Evolutionary conservation across 1,140 invertebrate genomes (phyloP).

Genomic region (Pectinophora gossypiella): DNA sequence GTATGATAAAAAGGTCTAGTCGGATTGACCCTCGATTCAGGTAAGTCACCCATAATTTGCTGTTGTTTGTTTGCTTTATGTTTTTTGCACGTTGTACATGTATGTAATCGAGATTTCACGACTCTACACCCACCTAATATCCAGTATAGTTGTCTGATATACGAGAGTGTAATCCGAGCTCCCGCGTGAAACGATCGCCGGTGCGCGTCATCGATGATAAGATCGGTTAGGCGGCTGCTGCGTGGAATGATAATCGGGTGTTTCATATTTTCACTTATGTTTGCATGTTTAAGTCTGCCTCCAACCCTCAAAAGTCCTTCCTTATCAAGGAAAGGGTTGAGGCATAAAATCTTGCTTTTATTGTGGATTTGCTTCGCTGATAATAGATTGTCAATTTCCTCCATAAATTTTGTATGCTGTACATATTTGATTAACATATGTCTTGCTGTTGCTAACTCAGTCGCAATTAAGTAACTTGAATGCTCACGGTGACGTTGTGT

Average conservation of each 20-base stretch:
- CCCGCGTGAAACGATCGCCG: conserved; percentile 24
- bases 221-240: conserved; percentile 8
- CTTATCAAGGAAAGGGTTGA: conserved; percentile 16
- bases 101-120: conserved; percentile 8
- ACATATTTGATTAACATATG: conserved; percentile 18
- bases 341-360: conserved; percentile 7
- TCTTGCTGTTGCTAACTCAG: conserved; percentile 12
- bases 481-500: not conserved
- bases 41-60: conserved; percentile 38
- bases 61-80: conserved; percentile 9
- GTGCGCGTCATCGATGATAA: conserved; percentile 27
- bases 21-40: conserved; percentile 10
- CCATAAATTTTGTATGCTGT: conserved; percentile 10
- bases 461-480: conserved; percentile 5
- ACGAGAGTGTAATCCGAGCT: conserved; percentile 17
- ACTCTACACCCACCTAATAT: conserved; percentile 15
- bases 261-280: conserved; percentile 2
- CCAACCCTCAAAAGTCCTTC: conserved; percentile 22
- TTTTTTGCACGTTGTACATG: conserved; percentile 22
- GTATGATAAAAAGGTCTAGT: conserved; percentile 25
- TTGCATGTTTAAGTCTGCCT: conserved; percentile 17
- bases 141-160: conserved; percentile 32
- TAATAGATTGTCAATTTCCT: conserved; percentile 5
- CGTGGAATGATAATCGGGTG: conserved; percentile 22
- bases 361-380: not conserved